Conservation (phyloP, 2,888 invertebrate species). For the Sylvicola fuscatus region DNA sequence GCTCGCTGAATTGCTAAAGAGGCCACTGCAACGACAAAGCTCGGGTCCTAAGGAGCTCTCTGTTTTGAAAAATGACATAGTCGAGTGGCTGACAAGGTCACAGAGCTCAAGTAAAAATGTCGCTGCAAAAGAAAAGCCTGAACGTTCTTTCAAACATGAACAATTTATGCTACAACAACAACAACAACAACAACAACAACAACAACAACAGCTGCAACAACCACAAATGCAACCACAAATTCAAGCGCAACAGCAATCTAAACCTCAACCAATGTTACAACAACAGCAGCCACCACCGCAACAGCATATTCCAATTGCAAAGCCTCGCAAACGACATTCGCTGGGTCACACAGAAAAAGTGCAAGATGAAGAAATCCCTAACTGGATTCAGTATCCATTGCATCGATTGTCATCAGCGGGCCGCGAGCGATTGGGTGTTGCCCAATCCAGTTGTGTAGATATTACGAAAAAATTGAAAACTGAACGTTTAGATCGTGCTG, state of each 20-base stretch:
- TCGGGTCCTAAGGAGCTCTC: constrained; percentile 24
- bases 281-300: background rate
- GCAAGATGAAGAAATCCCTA: constrained; percentile 16
- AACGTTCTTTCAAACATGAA: constrained; percentile 4
- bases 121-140: constrained; percentile 10
- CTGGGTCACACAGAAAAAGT: constrained; percentile 20
- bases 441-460: constrained; percentile 11
- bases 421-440: constrained; percentile 4
- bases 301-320: constrained; percentile 11
- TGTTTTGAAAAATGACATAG: constrained; percentile 22
- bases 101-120: constrained; percentile 12
- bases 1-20: constrained; percentile 21
- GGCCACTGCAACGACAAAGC: constrained; percentile 22
- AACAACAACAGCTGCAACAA: background rate
- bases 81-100: constrained; percentile 24
- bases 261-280: background rate
- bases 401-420: constrained; percentile 20
- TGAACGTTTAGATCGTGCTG: constrained; percentile 7
- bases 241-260: background rate
- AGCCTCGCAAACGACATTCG: constrained; percentile 22
- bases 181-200: background rate
- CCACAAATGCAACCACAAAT: constrained; percentile 5
- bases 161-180: constrained; percentile 1
- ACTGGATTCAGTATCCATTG: constrained; percentile 24
- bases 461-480: constrained; percentile 10